Base-by-base conservation (phyloP, 2,797 vertebrate species). In the Antrozous pallidus region DNA sequence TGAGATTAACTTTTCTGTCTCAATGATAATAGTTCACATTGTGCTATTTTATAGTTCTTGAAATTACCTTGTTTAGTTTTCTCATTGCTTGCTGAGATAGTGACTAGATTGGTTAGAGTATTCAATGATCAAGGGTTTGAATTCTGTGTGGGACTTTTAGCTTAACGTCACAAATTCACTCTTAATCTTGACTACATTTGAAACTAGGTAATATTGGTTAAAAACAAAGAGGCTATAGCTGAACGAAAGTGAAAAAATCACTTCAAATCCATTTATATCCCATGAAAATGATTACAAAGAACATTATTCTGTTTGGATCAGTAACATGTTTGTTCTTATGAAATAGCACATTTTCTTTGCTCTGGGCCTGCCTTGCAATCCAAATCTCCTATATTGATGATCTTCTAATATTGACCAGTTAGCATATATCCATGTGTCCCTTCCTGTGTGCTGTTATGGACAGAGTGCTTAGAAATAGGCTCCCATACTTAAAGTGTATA, bases 31-130 rank as follows among this genome's bases (percentile, higher is more conserved):
- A 79, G 42, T 22, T 73, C 38, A 31, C 5, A 70, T 13, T 86
- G 70, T 54, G 38, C 13, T 85, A 14, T 63, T 70, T 75, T 65
- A 49, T 8, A 85, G 12, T 70, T 94, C 17, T 93, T 82, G 12
- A 75, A 2, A 80, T 67, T 56, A 90, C 36, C 26, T 86, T 69
- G 7, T 81, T 94, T 74, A n/a, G 82, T 61, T 82, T 96, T 73
- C 58, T 78, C 28, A 33, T 78, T 83, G 67, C 7, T 54, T 51
- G 6, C 49, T 65, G 33, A 69, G 54, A 49, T 84, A 51, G 28
- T 90, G 69, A 47, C 74, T 74, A 58, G 26, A 33, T 86, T 79
- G 33, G 17, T 74, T 78, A 56, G 16, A 47, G 4, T 24, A 42
- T 54, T 40, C 75, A 77, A 28, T 0, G 0, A 36, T 88, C 10